Evolutionary conservation across 2,113 vertebrate species (phyloP).

Genomic region (Perognathus longimembris): DNA sequence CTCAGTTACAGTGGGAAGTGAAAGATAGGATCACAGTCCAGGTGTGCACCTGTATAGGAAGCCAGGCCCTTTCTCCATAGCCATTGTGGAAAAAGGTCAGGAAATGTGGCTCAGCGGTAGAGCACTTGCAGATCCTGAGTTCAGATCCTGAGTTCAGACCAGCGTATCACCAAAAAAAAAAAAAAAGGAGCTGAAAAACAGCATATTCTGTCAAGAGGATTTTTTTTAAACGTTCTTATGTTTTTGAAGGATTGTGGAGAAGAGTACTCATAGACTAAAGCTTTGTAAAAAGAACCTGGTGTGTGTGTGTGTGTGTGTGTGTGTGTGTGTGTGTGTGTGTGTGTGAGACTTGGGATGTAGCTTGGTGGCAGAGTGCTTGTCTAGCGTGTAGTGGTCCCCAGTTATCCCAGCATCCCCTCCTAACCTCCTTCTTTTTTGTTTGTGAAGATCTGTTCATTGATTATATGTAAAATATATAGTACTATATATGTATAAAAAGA

Average conservation of each 20-base stretch:
- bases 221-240: constrained; percentile 4
- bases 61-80: too few species aligned
- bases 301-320: too few species aligned
- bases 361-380: not conserved
- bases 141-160: too few species aligned
- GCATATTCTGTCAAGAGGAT: not conserved
- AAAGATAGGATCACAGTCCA: too few species aligned
- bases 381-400: not conserved
- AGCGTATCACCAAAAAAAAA: too few species aligned
- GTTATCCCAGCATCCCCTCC: not conserved
- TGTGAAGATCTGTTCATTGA: constrained; percentile 5
- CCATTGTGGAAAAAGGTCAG: too few species aligned
- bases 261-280: constrained; percentile 30
- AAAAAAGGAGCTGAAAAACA: not conserved
- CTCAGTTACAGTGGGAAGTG: too few species aligned
- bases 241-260: not conserved
- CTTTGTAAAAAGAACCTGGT: not conserved
- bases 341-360: not conserved
- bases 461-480: constrained; percentile 37
- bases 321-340: too few species aligned
- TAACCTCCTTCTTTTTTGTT: not conserved
- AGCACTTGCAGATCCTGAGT: too few species aligned
- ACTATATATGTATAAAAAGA: not conserved
- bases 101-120: too few species aligned
- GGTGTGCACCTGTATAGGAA: too few species aligned